Conservation (phyloP, 2,797 vertebrate genomes). For the Cheirogaleus major region DNA sequence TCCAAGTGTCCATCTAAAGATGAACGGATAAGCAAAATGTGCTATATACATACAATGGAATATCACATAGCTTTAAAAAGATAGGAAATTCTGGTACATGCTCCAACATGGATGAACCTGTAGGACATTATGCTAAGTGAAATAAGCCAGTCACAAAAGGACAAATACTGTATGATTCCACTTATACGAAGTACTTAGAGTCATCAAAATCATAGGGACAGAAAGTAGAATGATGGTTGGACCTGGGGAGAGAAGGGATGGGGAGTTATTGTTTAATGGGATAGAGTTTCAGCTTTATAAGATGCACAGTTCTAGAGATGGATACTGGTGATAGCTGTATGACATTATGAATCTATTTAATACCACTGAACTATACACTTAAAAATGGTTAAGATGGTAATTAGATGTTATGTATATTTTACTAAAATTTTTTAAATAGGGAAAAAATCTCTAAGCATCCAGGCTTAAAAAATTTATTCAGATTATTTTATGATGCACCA, state of each 20-base stretch:
- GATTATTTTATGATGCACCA: slow-evolving; percentile 11
- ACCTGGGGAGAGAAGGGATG: not conserved
- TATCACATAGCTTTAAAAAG: not conserved
- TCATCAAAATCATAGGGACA: not conserved
- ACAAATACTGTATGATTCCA: not conserved
- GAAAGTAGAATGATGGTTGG: not conserved
- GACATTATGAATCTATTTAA: not conserved
- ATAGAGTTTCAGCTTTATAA: not conserved
- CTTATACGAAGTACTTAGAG: not conserved
- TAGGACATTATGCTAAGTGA: not conserved
- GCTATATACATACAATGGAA: not conserved
- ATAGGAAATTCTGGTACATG: not conserved
- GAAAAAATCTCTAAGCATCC: not conserved
- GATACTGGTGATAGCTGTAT: not conserved
- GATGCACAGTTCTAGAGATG: not conserved
- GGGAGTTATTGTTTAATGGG: not conserved
- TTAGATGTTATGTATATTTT: not conserved
- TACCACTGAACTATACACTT: not conserved
- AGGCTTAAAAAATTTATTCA: not conserved
- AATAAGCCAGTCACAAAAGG: not conserved
- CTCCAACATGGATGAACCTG: not conserved
- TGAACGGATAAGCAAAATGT: not conserved
- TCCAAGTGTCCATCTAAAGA: not conserved
- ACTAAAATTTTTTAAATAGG: not conserved
- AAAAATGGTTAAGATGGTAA: not conserved